Evolutionary conservation across 2,888 invertebrate genomes (phyloP), one percentile per base, ranked within the genome.

Genomic region (Erebia epiphron): DNA sequence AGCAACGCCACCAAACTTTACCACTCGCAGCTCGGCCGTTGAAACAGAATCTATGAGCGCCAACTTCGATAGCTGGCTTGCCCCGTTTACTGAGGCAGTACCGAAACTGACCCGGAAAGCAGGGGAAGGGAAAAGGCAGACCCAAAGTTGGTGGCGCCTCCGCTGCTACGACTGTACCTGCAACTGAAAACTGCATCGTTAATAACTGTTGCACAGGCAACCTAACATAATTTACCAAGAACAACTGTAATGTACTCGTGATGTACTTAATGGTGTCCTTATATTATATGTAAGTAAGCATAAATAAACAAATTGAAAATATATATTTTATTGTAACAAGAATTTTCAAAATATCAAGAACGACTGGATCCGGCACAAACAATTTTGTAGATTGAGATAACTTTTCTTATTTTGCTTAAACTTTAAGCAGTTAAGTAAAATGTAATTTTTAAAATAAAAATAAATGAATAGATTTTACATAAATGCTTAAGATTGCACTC

Each of bases 1-100:
- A 92, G 77, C 93, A 93, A 0, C 93, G 87, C 93, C 93, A 93
- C 93, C 93, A 92, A 49, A 93, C 92, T 79, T 93, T 93, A 70
- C 92, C 93, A 75, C 92, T 92, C 41, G 92, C 93, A 7, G 93
- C 92, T 61, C 92, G 89, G 7, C 92, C 93, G 78, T 93, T 92
- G 80, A 92, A 92, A 79, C 92, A 93, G 78, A 93, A 93, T 75
- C 93, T 84, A 79, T 93, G 93, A 46, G 93, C 92, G 63, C 92
- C 93, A 72, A 93, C 91, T 78, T 93, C 92, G 72, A 93, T 93
- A 46, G 93, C 92, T 49, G 91, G 92, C 79, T 92, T 92, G 46
- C 93, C 93, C 2, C 93, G 86, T 79, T 93, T 92, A 80, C 92
- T 93, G 77, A 93, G 83, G 75, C 93, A 93, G 82, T 93, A 93